These are phyloP conservation scores for Zygaena filipendulae DNA, from an alignment of 2,888 invertebrate genomes.

Conservation along the genomic window DNA sequence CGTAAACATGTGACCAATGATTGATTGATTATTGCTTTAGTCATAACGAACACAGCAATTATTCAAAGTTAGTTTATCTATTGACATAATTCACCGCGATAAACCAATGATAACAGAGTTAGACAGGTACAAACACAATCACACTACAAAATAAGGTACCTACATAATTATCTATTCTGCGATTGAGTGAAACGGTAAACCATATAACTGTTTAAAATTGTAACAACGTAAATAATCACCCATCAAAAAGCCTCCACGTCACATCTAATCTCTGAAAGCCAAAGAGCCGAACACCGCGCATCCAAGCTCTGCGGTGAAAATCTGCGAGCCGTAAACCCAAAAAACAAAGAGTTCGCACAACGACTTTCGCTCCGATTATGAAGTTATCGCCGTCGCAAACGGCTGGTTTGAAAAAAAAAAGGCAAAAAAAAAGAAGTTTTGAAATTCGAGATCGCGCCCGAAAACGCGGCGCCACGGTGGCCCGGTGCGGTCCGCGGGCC, in stretches of 20 bases:
- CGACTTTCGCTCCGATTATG: slow-evolving; percentile 39
- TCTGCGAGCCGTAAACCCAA: slow-evolving; percentile 19
- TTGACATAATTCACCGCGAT: slow-evolving; percentile 44
- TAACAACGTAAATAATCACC: too few relatives aligned
- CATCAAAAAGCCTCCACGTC: too few relatives aligned
- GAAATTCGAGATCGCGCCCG: slow-evolving; percentile 48
- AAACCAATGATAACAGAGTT: slow-evolving; percentile 22
- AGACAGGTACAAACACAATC: too few relatives aligned
- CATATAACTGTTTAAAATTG: too few relatives aligned
- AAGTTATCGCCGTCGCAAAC: slow-evolving; percentile 30
- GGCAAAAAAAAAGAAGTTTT: slow-evolving; percentile 28
- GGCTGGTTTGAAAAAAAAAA: slow-evolving; percentile 6
- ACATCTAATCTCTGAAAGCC: too few relatives aligned
- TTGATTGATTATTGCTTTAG: slow-evolving; percentile 44
- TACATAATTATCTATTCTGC: too few relatives aligned
- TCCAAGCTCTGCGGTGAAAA: slow-evolving; percentile 13
- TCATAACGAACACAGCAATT: slow-evolving; percentile 35
- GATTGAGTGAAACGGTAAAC: too few relatives aligned
- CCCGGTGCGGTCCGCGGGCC: slow-evolving; percentile 27
- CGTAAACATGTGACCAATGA: slow-evolving; percentile 49
- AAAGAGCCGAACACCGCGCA: too few relatives aligned
- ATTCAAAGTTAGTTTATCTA: slow-evolving; percentile 42
- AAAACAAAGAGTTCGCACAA: slow-evolving; percentile 16
- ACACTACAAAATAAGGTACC: too few relatives aligned
- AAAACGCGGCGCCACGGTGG: slow-evolving; percentile 44